These are phyloP conservation scores for Chromoteleia sp. DNA, from an alignment of 2,888 invertebrate genomes.

Conservation along the genomic window DNA sequence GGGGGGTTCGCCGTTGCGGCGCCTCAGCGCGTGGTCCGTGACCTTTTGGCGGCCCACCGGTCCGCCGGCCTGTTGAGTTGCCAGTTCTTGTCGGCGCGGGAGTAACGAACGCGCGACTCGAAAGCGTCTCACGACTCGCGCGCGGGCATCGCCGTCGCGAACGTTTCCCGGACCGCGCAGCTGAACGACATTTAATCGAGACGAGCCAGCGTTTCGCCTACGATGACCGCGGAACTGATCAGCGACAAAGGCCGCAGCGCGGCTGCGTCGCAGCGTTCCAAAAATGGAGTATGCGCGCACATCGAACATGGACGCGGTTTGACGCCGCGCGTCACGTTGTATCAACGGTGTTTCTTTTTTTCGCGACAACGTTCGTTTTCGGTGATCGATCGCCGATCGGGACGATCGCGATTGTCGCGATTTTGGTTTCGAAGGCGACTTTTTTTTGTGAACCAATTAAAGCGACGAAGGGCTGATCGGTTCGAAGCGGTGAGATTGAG, in stretches of 20 bases:
- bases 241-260: conserved; percentile 29
- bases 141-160: conserved; percentile 29
- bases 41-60: conserved; percentile 85
- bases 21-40: too few relatives aligned
- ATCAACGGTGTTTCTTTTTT: too few relatives aligned
- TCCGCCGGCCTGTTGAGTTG: conserved; percentile 85
- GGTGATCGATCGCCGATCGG: too few relatives aligned
- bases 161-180: conserved; percentile 1
- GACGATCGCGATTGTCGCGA: too few relatives aligned
- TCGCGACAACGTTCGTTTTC: too few relatives aligned
- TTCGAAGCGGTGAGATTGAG: not conserved
- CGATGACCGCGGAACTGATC: not conserved
- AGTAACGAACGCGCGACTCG: conserved; percentile 1
- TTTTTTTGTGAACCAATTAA: too few relatives aligned
- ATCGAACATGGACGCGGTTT: conserved; percentile 31
- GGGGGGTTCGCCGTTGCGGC: too few relatives aligned
- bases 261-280: conserved; percentile 38
- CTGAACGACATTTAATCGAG: conserved; percentile 26
- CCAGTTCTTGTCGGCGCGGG: conserved; percentile 79
- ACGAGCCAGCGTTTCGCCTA: conserved; percentile 15
- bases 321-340: not conserved
- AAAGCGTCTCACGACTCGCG: conserved; percentile 45
- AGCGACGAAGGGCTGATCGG: too few relatives aligned
- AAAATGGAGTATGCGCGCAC: conserved; percentile 30
- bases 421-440: too few relatives aligned